phyloP scores from a whole-genome alignment of 2,888 invertebrate species.

The Carpatolechia fugitivella region DNA sequence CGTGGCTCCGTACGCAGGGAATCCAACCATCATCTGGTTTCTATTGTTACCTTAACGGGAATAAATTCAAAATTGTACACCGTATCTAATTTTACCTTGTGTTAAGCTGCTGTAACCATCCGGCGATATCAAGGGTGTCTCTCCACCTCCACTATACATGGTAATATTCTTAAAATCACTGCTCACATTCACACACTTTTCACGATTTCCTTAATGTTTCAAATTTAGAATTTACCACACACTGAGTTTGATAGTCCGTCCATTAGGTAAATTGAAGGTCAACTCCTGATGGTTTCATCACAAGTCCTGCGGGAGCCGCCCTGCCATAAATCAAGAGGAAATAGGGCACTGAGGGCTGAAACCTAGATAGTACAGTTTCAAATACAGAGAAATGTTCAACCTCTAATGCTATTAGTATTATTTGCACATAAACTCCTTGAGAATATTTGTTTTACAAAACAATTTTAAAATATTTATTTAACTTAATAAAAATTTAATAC shows the following conservation, averaged over 20 bases:
- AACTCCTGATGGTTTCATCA: slow-evolving; percentile 35
- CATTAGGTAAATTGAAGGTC: slow-evolving; percentile 11
- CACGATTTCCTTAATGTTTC: slow-evolving; percentile 17
- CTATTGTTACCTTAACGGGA: no score
- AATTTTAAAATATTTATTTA: no score
- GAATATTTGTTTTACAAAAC: background rate
- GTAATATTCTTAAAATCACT: background rate
- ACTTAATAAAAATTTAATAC: no score
- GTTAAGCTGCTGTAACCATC: slow-evolving; percentile 62
- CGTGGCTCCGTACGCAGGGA: no score
- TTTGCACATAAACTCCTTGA: background rate
- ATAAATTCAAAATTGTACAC: no score
- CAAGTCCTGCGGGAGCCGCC: slow-evolving; percentile 19
- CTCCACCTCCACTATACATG: slow-evolving; percentile 57
- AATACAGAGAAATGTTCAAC: background rate
- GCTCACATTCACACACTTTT: background rate
- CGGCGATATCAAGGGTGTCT: slow-evolving; percentile 69
- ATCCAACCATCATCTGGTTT: no score
- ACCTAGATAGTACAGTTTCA: slow-evolving; percentile 25
- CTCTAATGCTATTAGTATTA: background rate
- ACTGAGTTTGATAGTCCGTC: background rate
- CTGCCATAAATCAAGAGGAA: slow-evolving; percentile 38
- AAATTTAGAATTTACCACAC: no score
- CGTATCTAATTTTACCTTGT: background rate
- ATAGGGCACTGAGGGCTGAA: slow-evolving; percentile 24